Percentiles rank a stretch among this genome's conserved stretches.
These are phyloP conservation scores for Staurois parvus DNA, from an alignment of 2,797 vertebrate species.

Conservation along the genomic window DNA sequence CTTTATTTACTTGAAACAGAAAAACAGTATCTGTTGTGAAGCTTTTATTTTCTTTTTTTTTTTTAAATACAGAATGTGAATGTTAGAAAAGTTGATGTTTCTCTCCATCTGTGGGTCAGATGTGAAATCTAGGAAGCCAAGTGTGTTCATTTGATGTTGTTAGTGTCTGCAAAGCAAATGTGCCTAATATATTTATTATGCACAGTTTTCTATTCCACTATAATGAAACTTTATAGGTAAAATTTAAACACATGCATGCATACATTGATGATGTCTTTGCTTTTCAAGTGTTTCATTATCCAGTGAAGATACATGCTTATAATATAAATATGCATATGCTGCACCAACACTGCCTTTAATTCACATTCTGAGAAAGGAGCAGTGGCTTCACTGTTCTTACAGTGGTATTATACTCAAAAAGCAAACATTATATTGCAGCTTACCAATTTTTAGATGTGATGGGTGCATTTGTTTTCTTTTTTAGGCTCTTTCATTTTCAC, in stretches of 20 bases:
- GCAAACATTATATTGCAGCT: too few relatives aligned
- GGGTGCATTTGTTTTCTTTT: too few relatives aligned
- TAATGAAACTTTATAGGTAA: constrained; percentile 41
- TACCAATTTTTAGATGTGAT: too few relatives aligned
- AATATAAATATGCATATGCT: constrained; percentile 13
- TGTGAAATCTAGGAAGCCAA: neutral
- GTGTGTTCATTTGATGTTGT: neutral
- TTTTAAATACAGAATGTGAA: constrained; percentile 73
- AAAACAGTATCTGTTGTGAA: constrained; percentile 64
- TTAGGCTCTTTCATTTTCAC: too few relatives aligned
- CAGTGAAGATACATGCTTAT: neutral
- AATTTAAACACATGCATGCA: neutral
- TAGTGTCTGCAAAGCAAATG: constrained; percentile 10
- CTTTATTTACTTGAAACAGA: constrained; percentile 71
- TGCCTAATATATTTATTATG: neutral
- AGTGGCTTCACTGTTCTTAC: too few relatives aligned
- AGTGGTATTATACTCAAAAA: too few relatives aligned
- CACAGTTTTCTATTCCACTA: constrained; percentile 29
- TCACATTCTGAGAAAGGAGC: neutral
- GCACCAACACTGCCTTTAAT: neutral
- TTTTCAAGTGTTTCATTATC: neutral
- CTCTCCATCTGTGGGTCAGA: constrained; percentile 59
- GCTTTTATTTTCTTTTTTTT: constrained; percentile 66
- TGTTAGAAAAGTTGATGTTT: constrained; percentile 68
- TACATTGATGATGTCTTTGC: neutral